Percentiles rank a stretch among this genome's conserved stretches.
Conservation (phyloP, 2,113 vertebrate species). For the Etheostoma cragini region DNA sequence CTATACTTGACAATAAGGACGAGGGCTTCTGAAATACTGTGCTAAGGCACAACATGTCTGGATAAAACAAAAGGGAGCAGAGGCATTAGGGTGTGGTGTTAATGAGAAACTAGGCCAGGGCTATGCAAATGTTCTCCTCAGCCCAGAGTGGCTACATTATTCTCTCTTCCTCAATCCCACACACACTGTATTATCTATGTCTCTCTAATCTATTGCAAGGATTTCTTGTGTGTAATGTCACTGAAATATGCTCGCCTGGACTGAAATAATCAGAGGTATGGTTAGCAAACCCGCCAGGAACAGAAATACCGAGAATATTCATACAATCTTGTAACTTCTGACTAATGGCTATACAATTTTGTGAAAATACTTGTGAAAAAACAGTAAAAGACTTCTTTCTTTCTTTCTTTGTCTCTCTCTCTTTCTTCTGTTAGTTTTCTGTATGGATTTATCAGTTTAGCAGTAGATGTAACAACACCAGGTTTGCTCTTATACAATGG, state of each 20-base stretch:
- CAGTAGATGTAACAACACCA: slow-evolving; percentile 71
- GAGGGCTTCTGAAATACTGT: neutral
- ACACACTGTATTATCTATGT: slow-evolving; percentile 40
- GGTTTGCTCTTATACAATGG: slow-evolving; percentile 68
- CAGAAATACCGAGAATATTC: slow-evolving; percentile 12
- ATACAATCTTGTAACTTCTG: slow-evolving; percentile 38
- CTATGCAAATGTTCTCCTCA: slow-evolving; percentile 67
- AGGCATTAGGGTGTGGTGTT: slow-evolving; percentile 42
- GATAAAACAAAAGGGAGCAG: slow-evolving; percentile 49
- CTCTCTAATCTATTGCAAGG: slow-evolving; percentile 34
- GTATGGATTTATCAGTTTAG: slow-evolving; percentile 66
- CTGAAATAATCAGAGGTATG: slow-evolving; percentile 17
- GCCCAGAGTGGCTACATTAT: slow-evolving; percentile 40
- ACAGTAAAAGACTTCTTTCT: slow-evolving; percentile 22
- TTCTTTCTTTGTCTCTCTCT: slow-evolving; percentile 33
- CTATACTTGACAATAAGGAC: slow-evolving; percentile 30
- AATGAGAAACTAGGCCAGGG: slow-evolving; percentile 72
- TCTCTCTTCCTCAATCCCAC: slow-evolving; percentile 39
- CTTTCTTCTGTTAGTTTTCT: slow-evolving; percentile 41
- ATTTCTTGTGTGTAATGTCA: slow-evolving; percentile 11
- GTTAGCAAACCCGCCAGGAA: slow-evolving; percentile 24
- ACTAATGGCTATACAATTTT: slow-evolving; percentile 23
- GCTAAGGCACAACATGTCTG: slow-evolving; percentile 33
- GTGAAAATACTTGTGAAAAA: slow-evolving; percentile 15
- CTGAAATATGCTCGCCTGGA: slow-evolving; percentile 18